These are phyloP conservation scores for Chelonus formosanus DNA, from an alignment of 2,888 invertebrate species.

Conservation along the genomic window DNA sequence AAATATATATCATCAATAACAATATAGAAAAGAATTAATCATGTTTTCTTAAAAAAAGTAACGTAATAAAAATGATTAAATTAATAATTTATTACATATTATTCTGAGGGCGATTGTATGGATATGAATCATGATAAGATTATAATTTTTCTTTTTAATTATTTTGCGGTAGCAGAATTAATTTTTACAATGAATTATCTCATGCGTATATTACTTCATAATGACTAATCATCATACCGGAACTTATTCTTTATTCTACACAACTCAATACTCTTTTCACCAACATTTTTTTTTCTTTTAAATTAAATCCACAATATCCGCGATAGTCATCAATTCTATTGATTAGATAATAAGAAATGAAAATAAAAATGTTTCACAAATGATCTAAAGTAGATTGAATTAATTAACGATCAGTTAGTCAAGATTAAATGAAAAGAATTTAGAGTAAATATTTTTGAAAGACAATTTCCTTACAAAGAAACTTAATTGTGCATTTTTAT, in stretches of 20 bases:
- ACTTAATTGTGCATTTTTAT: neutral
- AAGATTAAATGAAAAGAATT: too few species aligned
- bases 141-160: conserved; percentile 16
- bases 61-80: neutral
- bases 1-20: conserved; percentile 41
- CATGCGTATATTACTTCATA: conserved; percentile 24
- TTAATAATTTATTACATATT: neutral
- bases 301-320: too few species aligned
- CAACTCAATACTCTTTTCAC: neutral
- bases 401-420: too few species aligned
- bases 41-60: too few species aligned
- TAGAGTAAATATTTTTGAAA: too few species aligned
- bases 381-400: too few species aligned
- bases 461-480: too few species aligned
- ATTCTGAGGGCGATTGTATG: too few species aligned
- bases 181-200: conserved; percentile 40
- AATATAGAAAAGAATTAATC: too few species aligned
- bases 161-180: conserved; percentile 30
- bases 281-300: neutral
- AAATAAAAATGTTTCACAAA: too few species aligned
- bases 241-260: conserved; percentile 13
- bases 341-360: too few species aligned
- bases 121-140: conserved; percentile 9
- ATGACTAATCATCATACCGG: conserved; percentile 24
- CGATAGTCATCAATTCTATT: too few species aligned